Base-by-base conservation (phyloP, 1,140 invertebrate genomes). In the Phymorhynchus buccinoides region DNA sequence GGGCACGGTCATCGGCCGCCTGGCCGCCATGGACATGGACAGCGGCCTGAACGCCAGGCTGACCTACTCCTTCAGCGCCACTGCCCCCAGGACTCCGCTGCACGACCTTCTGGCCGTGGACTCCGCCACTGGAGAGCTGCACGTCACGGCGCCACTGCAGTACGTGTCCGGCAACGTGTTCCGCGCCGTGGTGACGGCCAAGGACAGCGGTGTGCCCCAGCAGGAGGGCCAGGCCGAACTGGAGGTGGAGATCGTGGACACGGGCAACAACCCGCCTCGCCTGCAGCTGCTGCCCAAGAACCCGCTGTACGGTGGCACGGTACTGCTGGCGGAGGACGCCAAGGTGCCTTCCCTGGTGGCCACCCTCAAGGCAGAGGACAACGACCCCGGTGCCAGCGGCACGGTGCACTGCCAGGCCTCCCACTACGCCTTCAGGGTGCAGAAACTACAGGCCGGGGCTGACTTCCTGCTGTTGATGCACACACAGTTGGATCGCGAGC, bases 1-100 rank as follows among this genome's bases (percentile, higher is more conserved):
- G 4, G 86, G 86, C 4, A 78, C 80, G 0, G 73, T 84, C n/a
- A 73, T 89, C 1, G 85, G 83, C 18, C 68, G 44, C 32, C 48
- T 89, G 22, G 73, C 62, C 0, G 88, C 88, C 27, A 83, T 79
- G 1, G 88, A 89, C 42, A 37, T 27, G 18, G 88, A 89, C 68
- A 84, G 22, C 1, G 88, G 86, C 4, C 96, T 96, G 90, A 97
- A 98, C 89, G 95, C 97, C 6, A 98, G 98, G 92, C 97, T 98
- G 92, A 98, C 98, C 84, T 93, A 52, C 18, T 35, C 42, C 44
- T 52, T 80, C 42, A 80, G 42, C 32, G n/a, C 30, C 22, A 27
- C 27, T 4, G 30, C 37, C 9, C 42, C 42, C 41, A 35, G 78
- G 7, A 32, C 7, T 37, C 27, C 9, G 37, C 32, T 80, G 42